Evolutionary conservation across 2,888 invertebrate species (phyloP).

Genomic region (Dryobota labecula): DNA sequence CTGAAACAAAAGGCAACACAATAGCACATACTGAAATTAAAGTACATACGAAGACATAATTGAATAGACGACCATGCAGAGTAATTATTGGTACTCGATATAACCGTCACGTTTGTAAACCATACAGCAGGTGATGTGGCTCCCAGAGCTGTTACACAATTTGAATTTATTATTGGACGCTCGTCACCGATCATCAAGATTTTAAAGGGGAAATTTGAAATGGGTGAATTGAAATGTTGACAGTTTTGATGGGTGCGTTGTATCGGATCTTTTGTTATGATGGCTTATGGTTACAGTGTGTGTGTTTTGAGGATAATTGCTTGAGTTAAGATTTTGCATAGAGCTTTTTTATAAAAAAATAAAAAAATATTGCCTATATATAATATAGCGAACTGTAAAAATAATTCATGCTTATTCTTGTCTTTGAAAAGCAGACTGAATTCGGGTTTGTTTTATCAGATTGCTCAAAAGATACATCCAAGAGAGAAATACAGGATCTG

Average conservation of each 20-base stretch:
- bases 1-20: slow-evolving; percentile 4
- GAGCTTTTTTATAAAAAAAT: too few relatives aligned
- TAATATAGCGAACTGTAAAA: too few relatives aligned
- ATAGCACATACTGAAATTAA: slow-evolving; percentile 1
- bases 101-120: slow-evolving; percentile 31
- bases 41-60: slow-evolving; percentile 6
- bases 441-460: too few relatives aligned
- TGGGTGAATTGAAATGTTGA: slow-evolving; percentile 31
- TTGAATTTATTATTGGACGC: slow-evolving; percentile 46
- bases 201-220: slow-evolving; percentile 34
- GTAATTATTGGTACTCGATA: slow-evolving; percentile 37
- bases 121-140: slow-evolving; percentile 31
- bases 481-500: too few relatives aligned
- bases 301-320: background rate
- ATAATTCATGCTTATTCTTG: too few relatives aligned
- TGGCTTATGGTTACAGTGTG: background rate
- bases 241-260: background rate
- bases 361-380: too few relatives aligned
- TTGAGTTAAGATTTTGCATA: too few relatives aligned
- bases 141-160: slow-evolving; percentile 52
- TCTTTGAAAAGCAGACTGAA: too few relatives aligned
- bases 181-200: slow-evolving; percentile 33
- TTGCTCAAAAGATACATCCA: too few relatives aligned
- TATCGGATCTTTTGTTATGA: slow-evolving; percentile 14
- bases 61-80: slow-evolving; percentile 14